Evolutionary conservation across 2,888 invertebrate species (phyloP).

Genomic region (Hofmannophila pseudospretella): DNA sequence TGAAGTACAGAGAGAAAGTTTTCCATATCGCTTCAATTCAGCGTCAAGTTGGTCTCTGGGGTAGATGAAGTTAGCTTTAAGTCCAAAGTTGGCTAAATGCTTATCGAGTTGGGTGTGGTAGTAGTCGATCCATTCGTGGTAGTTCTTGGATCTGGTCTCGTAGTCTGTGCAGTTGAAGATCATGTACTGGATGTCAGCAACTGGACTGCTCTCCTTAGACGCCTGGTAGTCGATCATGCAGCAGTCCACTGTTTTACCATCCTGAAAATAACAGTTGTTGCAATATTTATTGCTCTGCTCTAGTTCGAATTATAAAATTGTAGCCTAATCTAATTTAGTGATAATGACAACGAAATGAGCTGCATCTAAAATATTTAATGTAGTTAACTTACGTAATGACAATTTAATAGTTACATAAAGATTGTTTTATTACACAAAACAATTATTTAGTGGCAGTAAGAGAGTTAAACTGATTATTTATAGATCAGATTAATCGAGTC

Average conservation of each 20-base stretch:
- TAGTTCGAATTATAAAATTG: too few relatives aligned
- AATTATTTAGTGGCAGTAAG: too few relatives aligned
- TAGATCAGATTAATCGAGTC: too few relatives aligned
- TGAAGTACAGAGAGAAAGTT: conserved; percentile 16
- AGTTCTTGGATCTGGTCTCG: conserved; percentile 8
- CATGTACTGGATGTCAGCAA: conserved; percentile 19
- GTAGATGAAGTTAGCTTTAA: conserved; percentile 25
- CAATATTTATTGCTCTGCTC: too few relatives aligned
- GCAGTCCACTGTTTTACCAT: conserved; percentile 11
- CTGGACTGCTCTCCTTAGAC: conserved; percentile 15
- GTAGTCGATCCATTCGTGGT: conserved; percentile 5
- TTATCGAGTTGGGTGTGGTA: conserved; percentile 2
- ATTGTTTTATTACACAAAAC: too few relatives aligned
- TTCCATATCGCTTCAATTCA: conserved; percentile 28
- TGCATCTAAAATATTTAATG: too few relatives aligned
- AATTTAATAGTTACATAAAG: too few relatives aligned
- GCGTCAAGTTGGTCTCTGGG: conserved; percentile 30
- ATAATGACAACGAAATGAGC: too few relatives aligned
- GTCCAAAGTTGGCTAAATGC: conserved; percentile 19
- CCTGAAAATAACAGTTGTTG: too few relatives aligned
- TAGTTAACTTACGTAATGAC: too few relatives aligned
- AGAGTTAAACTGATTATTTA: too few relatives aligned
- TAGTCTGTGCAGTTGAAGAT: conserved; percentile 26
- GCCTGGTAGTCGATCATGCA: conserved; percentile 25
- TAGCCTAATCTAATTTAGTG: too few relatives aligned